Conservation (phyloP, 1,140 invertebrate species). For the Adoxophyes honmai region DNA sequence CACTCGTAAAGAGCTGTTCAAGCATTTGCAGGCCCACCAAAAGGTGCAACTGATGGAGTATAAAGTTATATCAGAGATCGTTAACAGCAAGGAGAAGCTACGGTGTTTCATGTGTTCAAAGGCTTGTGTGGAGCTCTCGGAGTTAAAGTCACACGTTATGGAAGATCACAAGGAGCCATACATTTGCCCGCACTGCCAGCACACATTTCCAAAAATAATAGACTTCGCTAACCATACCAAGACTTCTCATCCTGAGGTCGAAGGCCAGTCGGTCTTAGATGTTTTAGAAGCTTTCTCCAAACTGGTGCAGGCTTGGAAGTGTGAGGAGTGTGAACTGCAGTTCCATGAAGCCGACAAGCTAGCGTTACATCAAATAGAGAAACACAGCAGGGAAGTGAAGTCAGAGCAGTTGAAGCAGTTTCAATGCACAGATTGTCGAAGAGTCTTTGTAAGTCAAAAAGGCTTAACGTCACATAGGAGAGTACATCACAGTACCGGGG, state of each 20-base stretch:
- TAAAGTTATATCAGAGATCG: slow-evolving; percentile 63
- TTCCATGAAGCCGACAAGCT: slow-evolving; percentile 67
- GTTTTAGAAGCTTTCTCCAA: slow-evolving; percentile 64
- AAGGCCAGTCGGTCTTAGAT: slow-evolving; percentile 59
- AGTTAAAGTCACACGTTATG: slow-evolving; percentile 59
- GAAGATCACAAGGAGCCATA: slow-evolving; percentile 63
- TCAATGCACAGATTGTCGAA: slow-evolving; percentile 57
- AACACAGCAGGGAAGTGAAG: slow-evolving; percentile 54
- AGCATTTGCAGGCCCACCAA: slow-evolving; percentile 63
- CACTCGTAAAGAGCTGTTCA: slow-evolving; percentile 60
- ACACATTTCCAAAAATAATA: slow-evolving; percentile 55
- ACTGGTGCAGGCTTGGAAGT: slow-evolving; percentile 65
- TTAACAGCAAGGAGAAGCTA: slow-evolving; percentile 57
- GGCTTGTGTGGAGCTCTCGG: slow-evolving; percentile 48
- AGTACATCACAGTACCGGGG: slow-evolving; percentile 52
- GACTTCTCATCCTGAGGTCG: slow-evolving; percentile 55
- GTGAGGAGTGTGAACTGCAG: slow-evolving; percentile 62
- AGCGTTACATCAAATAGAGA: slow-evolving; percentile 60
- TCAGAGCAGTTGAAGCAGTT: slow-evolving; percentile 46
- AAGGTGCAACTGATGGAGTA: slow-evolving; percentile 67
- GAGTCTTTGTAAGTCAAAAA: slow-evolving; percentile 61
- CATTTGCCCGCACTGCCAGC: slow-evolving; percentile 51
- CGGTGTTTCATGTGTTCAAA: slow-evolving; percentile 63
- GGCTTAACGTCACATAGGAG: slow-evolving; percentile 56
- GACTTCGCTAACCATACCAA: slow-evolving; percentile 65